Evolutionary conservation across 2,888 invertebrate species (phyloP).

Genomic region (Acanthococcus lagerstroemiae): DNA sequence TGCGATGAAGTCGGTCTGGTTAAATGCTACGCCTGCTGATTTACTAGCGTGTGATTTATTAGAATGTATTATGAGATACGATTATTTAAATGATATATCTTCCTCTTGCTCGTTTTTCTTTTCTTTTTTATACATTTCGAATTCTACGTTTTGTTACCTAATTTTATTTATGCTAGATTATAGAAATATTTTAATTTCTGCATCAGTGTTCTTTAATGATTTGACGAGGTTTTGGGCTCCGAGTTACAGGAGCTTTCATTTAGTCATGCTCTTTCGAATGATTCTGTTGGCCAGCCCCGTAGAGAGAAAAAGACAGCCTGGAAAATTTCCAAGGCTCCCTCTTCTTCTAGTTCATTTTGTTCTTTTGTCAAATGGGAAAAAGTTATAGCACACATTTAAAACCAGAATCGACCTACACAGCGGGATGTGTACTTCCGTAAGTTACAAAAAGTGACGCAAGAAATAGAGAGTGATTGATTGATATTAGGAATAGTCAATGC

Average conservation of each 20-base stretch:
- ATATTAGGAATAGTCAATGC: too few species aligned
- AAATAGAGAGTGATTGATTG: too few species aligned
- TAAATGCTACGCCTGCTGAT: conserved; percentile 69
- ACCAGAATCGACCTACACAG: too few species aligned
- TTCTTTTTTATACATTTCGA: neutral
- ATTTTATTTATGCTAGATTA: neutral
- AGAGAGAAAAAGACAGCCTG: too few species aligned
- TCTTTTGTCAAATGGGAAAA: neutral
- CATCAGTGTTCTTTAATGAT: too few species aligned
- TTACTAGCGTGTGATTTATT: neutral
- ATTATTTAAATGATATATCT: neutral
- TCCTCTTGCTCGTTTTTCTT: neutral
- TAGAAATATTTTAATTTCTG: too few species aligned
- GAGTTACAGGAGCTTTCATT: too few species aligned
- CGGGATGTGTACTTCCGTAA: too few species aligned
- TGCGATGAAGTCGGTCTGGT: conserved; percentile 92
- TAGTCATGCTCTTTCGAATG: too few species aligned
- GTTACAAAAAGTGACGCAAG: too few species aligned
- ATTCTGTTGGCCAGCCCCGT: too few species aligned
- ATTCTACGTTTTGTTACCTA: neutral
- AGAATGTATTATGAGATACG: neutral
- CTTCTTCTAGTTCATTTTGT: neutral
- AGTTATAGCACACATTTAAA: neutral
- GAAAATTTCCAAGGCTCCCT: neutral
- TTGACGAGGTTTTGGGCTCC: too few species aligned